Conservation (phyloP, 2,113 vertebrate genomes). For the Eurypyga helias region DNA sequence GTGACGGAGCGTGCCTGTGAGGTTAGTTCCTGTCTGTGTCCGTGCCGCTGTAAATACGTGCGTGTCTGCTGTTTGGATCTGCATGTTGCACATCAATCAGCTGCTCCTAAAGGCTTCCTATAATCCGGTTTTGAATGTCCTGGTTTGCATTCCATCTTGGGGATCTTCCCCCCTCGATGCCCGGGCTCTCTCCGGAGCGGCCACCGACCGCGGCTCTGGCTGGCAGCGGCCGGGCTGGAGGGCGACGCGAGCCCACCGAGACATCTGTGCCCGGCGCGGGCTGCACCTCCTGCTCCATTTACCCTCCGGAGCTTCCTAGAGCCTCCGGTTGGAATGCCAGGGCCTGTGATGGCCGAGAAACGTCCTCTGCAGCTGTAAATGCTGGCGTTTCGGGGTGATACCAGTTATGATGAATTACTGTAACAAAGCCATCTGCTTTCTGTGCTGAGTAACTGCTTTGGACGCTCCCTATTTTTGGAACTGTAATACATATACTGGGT, state of each 20-base stretch:
- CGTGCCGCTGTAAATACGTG: background rate
- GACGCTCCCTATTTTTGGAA: background rate
- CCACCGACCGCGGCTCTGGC: background rate
- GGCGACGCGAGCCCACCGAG: background rate
- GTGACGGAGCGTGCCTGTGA: constrained; percentile 56
- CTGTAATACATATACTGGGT: rapidly evolving
- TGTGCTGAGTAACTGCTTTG: background rate
- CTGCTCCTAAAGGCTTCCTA: background rate
- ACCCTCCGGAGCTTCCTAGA: background rate
- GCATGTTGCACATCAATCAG: background rate
- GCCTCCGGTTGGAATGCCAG: background rate
- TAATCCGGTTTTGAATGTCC: background rate
- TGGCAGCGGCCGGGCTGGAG: background rate
- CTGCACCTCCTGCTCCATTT: background rate
- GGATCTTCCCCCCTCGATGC: background rate
- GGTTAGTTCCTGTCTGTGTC: constrained; percentile 42
- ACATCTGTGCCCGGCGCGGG: background rate
- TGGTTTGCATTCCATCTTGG: background rate
- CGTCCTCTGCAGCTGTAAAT: background rate
- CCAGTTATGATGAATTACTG: background rate
- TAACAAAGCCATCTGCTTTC: background rate
- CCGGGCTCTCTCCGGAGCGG: background rate
- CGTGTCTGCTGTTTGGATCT: background rate
- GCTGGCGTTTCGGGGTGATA: background rate
- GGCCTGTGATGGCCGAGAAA: background rate